These are phyloP conservation scores for Puma concolor DNA, from an alignment of 2,113 vertebrate genomes.

Conservation along the genomic window DNA sequence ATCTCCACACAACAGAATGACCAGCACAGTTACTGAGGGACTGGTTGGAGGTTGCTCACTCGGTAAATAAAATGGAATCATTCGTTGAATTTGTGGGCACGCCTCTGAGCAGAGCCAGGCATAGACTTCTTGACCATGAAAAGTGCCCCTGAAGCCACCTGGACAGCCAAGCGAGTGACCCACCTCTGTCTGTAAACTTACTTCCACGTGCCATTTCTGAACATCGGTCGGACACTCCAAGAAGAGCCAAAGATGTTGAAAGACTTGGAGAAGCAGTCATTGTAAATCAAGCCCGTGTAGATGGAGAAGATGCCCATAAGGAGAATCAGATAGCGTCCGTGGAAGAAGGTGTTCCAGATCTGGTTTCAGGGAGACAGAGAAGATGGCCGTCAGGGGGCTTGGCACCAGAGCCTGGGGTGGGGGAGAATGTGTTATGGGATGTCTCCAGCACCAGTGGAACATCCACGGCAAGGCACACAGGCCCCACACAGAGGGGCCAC, in stretches of 20 bases:
- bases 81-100: not conserved
- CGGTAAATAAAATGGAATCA: not conserved
- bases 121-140: not conserved
- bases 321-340: constrained; percentile 95
- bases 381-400: not conserved
- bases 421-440: fast-evolving
- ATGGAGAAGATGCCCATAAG: constrained; percentile 98
- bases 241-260: constrained; percentile 97
- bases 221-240: constrained; percentile 96
- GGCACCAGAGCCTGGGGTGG: not conserved
- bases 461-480: fast-evolving
- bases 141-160: not conserved
- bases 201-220: constrained; percentile 93
- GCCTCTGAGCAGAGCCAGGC: not conserved
- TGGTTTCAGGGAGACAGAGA: constrained; percentile 77
- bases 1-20: not conserved
- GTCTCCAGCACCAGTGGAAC: not conserved
- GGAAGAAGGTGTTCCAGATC: constrained; percentile 97
- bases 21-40: not conserved
- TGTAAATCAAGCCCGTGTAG: constrained; percentile 99
- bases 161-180: not conserved
- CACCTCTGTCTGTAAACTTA: constrained; percentile 83
- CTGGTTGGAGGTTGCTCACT: not conserved
- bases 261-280: constrained; percentile 98
- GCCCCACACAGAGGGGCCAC: fast-evolving